A percentile compares a stretch with the other conserved stretches of the same genome.
Evolutionary conservation across 2,888 invertebrate genomes (phyloP).

Genomic region (Eurytoma californica): DNA sequence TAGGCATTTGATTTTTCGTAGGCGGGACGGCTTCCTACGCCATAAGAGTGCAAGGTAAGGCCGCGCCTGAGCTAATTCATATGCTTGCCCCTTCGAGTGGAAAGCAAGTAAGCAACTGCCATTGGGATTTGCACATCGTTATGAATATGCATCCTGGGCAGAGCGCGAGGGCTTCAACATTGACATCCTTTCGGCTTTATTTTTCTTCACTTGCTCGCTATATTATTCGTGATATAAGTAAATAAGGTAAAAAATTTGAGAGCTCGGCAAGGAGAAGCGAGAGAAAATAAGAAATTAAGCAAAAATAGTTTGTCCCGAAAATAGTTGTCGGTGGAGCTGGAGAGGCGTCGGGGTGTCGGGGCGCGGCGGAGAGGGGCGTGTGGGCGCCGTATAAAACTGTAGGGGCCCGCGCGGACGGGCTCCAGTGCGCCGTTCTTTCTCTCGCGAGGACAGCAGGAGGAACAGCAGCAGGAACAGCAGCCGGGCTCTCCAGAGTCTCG

Average conservation of each 20-base stretch:
- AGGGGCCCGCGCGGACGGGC: slow-evolving; percentile 41
- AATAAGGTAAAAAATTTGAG: not conserved
- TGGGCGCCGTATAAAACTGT: slow-evolving; percentile 74
- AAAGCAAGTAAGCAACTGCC: not conserved
- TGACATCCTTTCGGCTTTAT: slow-evolving; percentile 33
- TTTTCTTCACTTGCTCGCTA: too few species aligned
- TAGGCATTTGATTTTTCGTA: slow-evolving; percentile 55
- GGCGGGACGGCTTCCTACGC: slow-evolving; percentile 65
- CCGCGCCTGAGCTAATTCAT: slow-evolving; percentile 54
- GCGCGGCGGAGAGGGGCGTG: slow-evolving; percentile 54
- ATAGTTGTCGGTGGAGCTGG: too few species aligned
- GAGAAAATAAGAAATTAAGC: too few species aligned
- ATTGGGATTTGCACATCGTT: not conserved
- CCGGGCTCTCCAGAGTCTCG: too few species aligned
- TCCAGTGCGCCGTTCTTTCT: slow-evolving; percentile 42
- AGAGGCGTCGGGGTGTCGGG: slow-evolving; percentile 40
- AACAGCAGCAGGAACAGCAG: too few species aligned
- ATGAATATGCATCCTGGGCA: slow-evolving; percentile 25
- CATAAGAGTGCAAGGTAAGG: slow-evolving; percentile 55
- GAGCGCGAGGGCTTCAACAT: slow-evolving; percentile 32
- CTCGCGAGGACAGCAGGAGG: too few species aligned
- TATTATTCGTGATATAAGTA: too few species aligned
- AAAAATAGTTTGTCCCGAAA: too few species aligned
- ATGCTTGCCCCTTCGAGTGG: slow-evolving; percentile 20
- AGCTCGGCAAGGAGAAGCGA: not conserved